These are phyloP conservation scores for Cosmopolites sordidus DNA, from an alignment of 2,888 invertebrate genomes.

Conservation along the genomic window DNA sequence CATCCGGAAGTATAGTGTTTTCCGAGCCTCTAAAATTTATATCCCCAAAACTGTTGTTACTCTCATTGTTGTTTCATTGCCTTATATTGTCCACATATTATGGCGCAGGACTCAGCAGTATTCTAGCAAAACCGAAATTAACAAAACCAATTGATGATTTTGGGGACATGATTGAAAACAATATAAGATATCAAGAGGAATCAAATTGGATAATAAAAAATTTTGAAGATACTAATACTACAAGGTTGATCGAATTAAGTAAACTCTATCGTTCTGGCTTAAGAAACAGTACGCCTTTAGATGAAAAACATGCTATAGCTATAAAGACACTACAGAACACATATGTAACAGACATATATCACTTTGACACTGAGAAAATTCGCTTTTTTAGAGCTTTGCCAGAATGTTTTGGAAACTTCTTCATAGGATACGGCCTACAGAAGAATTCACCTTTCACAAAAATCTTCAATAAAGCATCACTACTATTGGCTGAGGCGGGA, in stretches of 20 bases:
- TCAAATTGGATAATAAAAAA: slow-evolving; percentile 2
- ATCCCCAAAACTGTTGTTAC: slow-evolving; percentile 12
- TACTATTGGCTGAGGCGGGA: slow-evolving; percentile 6
- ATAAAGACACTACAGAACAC: slow-evolving; percentile 28
- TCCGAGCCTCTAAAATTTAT: neutral
- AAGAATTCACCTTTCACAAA: slow-evolving; percentile 31
- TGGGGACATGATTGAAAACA: slow-evolving; percentile 28
- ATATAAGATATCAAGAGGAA: slow-evolving; percentile 21
- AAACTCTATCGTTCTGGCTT: slow-evolving; percentile 12
- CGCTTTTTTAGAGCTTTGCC: slow-evolving; percentile 28
- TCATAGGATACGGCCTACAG: slow-evolving; percentile 30
- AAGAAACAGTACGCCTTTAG: slow-evolving; percentile 3
- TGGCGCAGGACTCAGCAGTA: slow-evolving; percentile 31
- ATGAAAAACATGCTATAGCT: slow-evolving; percentile 19
- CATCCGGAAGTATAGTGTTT: slow-evolving; percentile 4
- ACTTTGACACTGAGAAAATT: slow-evolving; percentile 25
- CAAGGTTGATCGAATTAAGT: slow-evolving; percentile 16
- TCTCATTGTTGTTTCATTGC: slow-evolving; percentile 24
- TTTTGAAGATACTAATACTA: slow-evolving; percentile 12
- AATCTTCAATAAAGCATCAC: neutral
- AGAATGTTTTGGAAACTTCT: slow-evolving; percentile 30
- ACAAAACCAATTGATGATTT: slow-evolving; percentile 27
- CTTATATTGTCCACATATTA: slow-evolving; percentile 28
- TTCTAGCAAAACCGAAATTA: slow-evolving; percentile 27
- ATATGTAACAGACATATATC: slow-evolving; percentile 32